Conservation (phyloP, 2,888 invertebrate genomes). For the Ochropacha duplaris region DNA sequence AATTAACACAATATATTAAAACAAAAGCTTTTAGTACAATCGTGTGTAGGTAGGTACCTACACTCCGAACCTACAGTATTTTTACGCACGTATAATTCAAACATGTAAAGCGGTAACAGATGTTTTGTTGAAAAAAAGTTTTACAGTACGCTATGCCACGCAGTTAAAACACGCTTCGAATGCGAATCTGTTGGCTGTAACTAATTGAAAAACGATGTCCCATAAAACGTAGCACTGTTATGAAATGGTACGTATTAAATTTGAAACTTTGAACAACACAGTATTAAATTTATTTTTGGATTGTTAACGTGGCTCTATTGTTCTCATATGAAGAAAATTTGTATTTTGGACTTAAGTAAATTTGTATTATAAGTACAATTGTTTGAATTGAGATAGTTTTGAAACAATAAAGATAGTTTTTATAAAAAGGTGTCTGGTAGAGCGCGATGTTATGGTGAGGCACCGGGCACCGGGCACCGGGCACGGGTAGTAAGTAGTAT, state of each 20-base stretch:
- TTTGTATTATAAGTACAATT: background rate
- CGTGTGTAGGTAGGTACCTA: background rate
- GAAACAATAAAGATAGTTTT: background rate
- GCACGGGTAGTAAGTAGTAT: too few species aligned
- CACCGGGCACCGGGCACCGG: too few species aligned
- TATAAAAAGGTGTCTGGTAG: background rate
- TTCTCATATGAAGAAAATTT: background rate
- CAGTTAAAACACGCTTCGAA: background rate
- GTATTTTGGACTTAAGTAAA: background rate
- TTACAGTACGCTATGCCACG: background rate
- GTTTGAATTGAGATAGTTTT: background rate
- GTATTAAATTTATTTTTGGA: background rate
- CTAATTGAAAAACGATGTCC: constrained; percentile 5
- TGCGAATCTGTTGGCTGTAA: background rate
- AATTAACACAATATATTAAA: background rate
- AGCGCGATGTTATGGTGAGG: background rate
- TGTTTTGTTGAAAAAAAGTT: constrained; percentile 1
- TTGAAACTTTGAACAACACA: background rate
- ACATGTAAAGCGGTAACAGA: background rate
- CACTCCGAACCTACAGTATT: background rate
- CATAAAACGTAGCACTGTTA: background rate
- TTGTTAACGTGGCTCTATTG: background rate
- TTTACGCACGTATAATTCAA: constrained; percentile 4
- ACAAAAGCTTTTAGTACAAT: background rate
- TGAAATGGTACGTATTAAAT: background rate